Percentiles rank a stretch among this genome's conserved stretches.
Evolutionary conservation across 2,113 vertebrate species (phyloP).

Genomic region (Tretioscincus oriximinensis): DNA sequence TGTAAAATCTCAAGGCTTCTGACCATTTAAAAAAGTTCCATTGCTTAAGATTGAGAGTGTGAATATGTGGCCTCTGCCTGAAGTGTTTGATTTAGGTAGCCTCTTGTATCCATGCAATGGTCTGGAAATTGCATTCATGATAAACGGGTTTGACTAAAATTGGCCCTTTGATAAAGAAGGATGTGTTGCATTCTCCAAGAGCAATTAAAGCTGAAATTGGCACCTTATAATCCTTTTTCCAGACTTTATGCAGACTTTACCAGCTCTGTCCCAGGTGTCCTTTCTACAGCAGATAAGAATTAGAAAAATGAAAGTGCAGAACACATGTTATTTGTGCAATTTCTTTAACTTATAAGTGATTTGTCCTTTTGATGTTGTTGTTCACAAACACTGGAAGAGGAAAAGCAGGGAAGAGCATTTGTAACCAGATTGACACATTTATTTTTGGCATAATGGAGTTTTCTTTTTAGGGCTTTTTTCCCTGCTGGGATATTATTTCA

Average conservation of each 20-base stretch:
- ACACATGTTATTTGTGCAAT: slow-evolving; percentile 7
- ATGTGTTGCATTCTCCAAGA: background rate
- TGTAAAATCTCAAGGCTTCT: background rate
- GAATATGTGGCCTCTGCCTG: background rate
- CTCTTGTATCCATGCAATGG: background rate
- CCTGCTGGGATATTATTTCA: slow-evolving; percentile 32
- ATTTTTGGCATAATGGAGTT: slow-evolving; percentile 18
- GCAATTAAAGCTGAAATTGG: slow-evolving; percentile 26
- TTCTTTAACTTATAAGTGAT: background rate
- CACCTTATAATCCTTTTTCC: slow-evolving; percentile 4
- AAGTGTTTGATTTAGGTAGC: background rate
- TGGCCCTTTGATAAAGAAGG: background rate
- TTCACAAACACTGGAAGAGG: background rate
- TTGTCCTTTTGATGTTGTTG: background rate
- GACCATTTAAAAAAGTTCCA: background rate
- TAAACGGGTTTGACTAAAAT: background rate
- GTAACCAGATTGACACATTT: background rate
- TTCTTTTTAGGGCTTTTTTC: background rate
- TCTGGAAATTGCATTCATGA: background rate
- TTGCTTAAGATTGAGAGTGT: background rate
- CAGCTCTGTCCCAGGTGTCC: background rate
- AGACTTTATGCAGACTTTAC: background rate
- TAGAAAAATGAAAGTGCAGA: slow-evolving; percentile 22
- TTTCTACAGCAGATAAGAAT: slow-evolving; percentile 21
- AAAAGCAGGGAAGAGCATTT: background rate